A percentile compares a stretch with the other conserved stretches of the same genome.
These are phyloP conservation scores for Agrilus planipennis DNA, from an alignment of 1,140 invertebrate genomes.

Conservation along the genomic window DNA sequence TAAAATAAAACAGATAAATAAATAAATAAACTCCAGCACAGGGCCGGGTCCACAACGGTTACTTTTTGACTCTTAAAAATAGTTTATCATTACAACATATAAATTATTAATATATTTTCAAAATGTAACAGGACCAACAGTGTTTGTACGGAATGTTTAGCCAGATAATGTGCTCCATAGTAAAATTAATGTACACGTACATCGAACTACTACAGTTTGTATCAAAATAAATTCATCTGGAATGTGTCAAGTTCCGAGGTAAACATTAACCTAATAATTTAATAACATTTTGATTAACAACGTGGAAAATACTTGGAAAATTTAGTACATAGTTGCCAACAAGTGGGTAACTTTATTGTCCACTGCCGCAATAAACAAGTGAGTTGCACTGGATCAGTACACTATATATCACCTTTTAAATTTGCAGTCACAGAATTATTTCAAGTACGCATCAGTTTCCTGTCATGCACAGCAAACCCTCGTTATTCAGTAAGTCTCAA, in stretches of 20 bases:
- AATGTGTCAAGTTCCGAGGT: slow-evolving; percentile 17
- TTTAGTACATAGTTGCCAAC: slow-evolving; percentile 28
- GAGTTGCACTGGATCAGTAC: slow-evolving; percentile 22
- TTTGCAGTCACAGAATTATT: too few relatives aligned
- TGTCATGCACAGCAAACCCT: too few relatives aligned
- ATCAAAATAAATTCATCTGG: slow-evolving; percentile 32
- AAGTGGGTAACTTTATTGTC: slow-evolving; percentile 30
- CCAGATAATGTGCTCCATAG: slow-evolving; percentile 35
- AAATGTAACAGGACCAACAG: slow-evolving; percentile 36
- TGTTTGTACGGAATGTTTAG: slow-evolving; percentile 35
- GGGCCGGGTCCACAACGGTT: slow-evolving; percentile 25
- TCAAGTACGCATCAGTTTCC: too few relatives aligned
- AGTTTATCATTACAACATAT: slow-evolving; percentile 34
- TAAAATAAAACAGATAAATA: slow-evolving; percentile 31
- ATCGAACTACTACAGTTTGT: slow-evolving; percentile 28
- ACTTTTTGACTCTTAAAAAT: slow-evolving; percentile 32
- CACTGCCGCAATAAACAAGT: slow-evolving; percentile 26
- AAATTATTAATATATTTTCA: slow-evolving; percentile 32
- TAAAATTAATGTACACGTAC: slow-evolving; percentile 19
- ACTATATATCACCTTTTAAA: too few relatives aligned
- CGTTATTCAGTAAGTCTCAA: too few relatives aligned
- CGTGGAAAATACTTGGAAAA: slow-evolving; percentile 29
- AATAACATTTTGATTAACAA: slow-evolving; percentile 33
- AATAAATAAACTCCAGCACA: slow-evolving; percentile 21
- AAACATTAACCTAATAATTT: slow-evolving; percentile 21